These are phyloP conservation scores for Neopelma chrysocephalum DNA, from an alignment of 2,797 vertebrate species.

Conservation along the genomic window DNA sequence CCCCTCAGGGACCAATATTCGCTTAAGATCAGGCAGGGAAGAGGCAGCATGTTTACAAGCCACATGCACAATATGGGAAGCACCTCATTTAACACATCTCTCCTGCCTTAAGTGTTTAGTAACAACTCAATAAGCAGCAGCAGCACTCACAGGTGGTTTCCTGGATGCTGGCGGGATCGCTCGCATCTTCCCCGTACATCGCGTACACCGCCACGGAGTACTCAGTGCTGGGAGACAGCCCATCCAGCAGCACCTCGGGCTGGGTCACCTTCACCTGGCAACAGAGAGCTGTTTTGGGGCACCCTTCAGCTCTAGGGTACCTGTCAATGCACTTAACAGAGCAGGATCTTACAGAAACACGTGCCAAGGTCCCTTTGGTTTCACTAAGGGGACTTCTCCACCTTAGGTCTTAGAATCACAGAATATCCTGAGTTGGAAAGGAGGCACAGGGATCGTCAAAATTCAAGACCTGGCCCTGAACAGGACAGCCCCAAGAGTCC, in stretches of 20 bases:
- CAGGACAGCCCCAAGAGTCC: background rate
- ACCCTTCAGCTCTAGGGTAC: background rate
- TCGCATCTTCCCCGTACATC: conserved; percentile 87
- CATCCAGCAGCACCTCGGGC: conserved; percentile 81
- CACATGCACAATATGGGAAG: background rate
- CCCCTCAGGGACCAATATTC: background rate
- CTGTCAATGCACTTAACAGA: background rate
- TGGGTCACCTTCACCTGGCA: conserved; percentile 85
- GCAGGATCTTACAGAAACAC: background rate
- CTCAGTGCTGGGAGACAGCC: conserved; percentile 82
- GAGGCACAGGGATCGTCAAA: background rate
- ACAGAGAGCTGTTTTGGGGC: background rate
- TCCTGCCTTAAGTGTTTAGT: background rate
- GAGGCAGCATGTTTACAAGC: background rate
- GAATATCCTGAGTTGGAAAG: background rate
- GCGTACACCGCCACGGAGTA: conserved; percentile 88
- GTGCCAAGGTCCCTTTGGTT: background rate
- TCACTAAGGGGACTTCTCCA: background rate
- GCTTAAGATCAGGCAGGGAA: background rate
- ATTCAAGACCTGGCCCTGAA: background rate
- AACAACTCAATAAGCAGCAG: background rate
- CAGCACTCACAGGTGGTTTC: conserved; percentile 84
- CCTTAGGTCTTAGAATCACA: background rate
- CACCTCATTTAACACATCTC: background rate
- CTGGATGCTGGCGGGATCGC: conserved; percentile 84